phyloP scores from a whole-genome alignment of 2,888 invertebrate genomes.

The Amorpha juglandis region DNA sequence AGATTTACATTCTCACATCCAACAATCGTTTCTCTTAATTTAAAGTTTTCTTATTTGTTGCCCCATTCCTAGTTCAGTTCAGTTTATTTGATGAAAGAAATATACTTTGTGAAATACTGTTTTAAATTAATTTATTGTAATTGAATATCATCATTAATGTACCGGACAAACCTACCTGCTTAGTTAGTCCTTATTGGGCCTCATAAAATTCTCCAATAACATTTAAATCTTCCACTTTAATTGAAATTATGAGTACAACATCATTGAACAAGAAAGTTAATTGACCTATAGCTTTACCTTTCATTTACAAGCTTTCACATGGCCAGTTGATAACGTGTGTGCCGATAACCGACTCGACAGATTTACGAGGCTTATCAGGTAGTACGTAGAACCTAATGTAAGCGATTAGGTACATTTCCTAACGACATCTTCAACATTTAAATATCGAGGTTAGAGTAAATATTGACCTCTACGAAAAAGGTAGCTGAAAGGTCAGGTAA shows the following conservation, averaged over 20 bases:
- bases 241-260: constrained; percentile 14
- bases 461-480: neutral
- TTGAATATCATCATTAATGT: neutral
- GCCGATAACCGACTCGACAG: constrained; percentile 38
- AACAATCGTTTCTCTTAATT: no score
- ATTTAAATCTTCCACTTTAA: neutral
- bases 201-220: neutral
- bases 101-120: no score
- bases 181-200: neutral
- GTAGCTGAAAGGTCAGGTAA: neutral
- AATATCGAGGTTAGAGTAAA: constrained; percentile 8
- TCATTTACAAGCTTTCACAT: constrained; percentile 42
- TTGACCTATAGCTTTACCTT: constrained; percentile 37
- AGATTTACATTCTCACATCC: neutral
- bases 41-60: no score
- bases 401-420: neutral
- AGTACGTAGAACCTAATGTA: neutral
- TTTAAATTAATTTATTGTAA: no score
- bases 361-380: constrained; percentile 16
- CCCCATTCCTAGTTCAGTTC: no score
- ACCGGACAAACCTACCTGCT: neutral
- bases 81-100: no score
- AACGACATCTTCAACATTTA: constrained; percentile 2
- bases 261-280: constrained; percentile 17
- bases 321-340: constrained; percentile 41